Base-by-base conservation (phyloP, 2,113 vertebrate species). In the Ovis canadensis region DNA sequence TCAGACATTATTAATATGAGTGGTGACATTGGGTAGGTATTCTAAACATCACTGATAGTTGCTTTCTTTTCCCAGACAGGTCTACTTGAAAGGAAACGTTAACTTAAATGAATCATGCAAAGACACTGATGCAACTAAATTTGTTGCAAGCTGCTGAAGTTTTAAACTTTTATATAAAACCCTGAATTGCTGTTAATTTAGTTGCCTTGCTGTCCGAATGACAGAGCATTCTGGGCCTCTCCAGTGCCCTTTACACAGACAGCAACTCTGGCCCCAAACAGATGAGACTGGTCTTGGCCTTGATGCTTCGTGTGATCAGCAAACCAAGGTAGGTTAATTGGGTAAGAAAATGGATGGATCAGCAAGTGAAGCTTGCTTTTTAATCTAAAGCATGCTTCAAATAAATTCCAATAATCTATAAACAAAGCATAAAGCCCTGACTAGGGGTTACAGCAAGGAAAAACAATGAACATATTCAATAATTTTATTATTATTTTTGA, bases 71-170 rank as follows among this genome's bases (percentile, higher is more conserved):
- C 45, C 54, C 78, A 94, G 82, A 81, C 57, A 43, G 45, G 78
- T 97, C 27, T 48, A 86, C 81, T 96, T 91, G 67, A 95, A 96
- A 97, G 60, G 86, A 96, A 97, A 96, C 97, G 6, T 96, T 92
- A 96, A 97, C 96, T 94, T 96, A 78, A 97, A 94, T 86, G 94
- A 97, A 88, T 97, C 94, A 91, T 50, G 8, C 29, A 87, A 95
- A 89, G 82, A 84, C 96, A 95, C 84, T 89, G 92, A 96, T 86
- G 92, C 17, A 95, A 40, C 71, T 97, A 92, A 97, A 91, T 82
- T 64, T 91, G 52, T 40, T 93, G 62, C 23, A 80, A 80, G 62
- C 82, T 97, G 71, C 52, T 88, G 62, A 55, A 86, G 10, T 89
- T 97, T 94, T 19, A 45, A 86, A 77, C 57, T 94, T 96, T 90